These are phyloP conservation scores for Urocyon cinereoargenteus DNA, from an alignment of 2,797 vertebrate species.

Conservation along the genomic window DNA sequence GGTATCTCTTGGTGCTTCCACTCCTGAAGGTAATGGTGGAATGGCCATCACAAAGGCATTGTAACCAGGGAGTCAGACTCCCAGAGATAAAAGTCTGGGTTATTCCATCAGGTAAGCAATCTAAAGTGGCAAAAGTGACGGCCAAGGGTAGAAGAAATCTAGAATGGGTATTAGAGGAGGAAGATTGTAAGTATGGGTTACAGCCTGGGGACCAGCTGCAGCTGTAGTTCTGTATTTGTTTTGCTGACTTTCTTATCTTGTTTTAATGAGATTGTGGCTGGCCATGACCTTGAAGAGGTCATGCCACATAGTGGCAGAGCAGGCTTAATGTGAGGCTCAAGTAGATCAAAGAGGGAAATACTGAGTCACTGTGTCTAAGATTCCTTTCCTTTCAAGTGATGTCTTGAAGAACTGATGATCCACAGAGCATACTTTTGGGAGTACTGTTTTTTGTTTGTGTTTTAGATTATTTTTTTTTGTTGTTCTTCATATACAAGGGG, in stretches of 20 bases:
- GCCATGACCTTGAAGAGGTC: not conserved
- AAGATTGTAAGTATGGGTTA: not conserved
- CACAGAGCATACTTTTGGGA: not conserved
- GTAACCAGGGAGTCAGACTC: not conserved
- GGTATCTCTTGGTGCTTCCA: not conserved
- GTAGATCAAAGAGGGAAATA: not conserved
- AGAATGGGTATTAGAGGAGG: not conserved
- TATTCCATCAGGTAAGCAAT: not conserved
- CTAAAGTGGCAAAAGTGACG: not conserved
- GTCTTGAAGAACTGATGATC: not conserved
- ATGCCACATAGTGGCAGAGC: not conserved
- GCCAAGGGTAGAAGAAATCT: not conserved
- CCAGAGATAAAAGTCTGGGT: not conserved
- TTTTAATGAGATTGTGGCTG: not conserved
- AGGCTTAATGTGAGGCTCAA: not conserved
- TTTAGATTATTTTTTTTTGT: conserved; percentile 42
- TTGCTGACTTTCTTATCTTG: not conserved
- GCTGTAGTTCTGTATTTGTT: not conserved
- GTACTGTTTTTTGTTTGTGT: not conserved
- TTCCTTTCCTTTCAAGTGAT: not conserved
- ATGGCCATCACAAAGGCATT: not conserved
- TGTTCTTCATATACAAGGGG: conserved; percentile 21
- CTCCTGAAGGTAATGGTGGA: not conserved
- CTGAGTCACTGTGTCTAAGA: not conserved
- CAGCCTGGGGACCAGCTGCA: not conserved